Base-by-base conservation (phyloP, 2,888 invertebrate genomes). In the Sphaerophoria taeniata region DNA sequence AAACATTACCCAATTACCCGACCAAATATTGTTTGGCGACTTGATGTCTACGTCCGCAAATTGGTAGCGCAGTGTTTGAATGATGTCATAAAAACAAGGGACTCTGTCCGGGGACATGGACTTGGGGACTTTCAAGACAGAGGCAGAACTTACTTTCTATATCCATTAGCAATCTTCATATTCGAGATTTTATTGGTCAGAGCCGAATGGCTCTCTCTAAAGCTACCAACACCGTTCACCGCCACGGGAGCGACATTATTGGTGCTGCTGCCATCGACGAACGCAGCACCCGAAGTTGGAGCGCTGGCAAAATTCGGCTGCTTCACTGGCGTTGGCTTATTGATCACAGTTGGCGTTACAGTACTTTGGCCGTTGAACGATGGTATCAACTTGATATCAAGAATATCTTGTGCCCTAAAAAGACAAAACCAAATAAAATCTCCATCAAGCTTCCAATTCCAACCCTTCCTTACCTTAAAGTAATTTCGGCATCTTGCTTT, bases 341-440 rank as follows among this genome's bases (percentile, higher is more conserved):
- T 93, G 78, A 91, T 92, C 47, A 90, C 89, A 88, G 90, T 90
- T 43, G 90, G 89, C 33, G 88, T 88, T 70, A 90, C 88, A 61
- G 90, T 89, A 82, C 89, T 90, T 89, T 91, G 89, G 73, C 92
- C 92, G 53, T 94, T 92, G 65, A 93, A 94, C 6, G 94, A 93
- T 77, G 95, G 95, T 87, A 98, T 95, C 88, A 98, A 94, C 90
- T 95, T 94, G 88, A 98, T 93, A 87, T 96, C 95, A 87, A 94
- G 92, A 78, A 98, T 97, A 89, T 97, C 96, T 36, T 88, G 87
- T 53, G 91, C 90, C 58, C 90, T 90, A 49, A 88, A 55, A 49
- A 5, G 2, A 14, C 39, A 16, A 43, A 31, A 24, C 53, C 16
- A 39, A 43, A 43, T 11, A n/a, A 73, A 58, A n/a, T n/a, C n/a